Evolutionary conservation across 2,113 vertebrate species (phyloP).

Genomic region (Sigmodon hispidus): DNA sequence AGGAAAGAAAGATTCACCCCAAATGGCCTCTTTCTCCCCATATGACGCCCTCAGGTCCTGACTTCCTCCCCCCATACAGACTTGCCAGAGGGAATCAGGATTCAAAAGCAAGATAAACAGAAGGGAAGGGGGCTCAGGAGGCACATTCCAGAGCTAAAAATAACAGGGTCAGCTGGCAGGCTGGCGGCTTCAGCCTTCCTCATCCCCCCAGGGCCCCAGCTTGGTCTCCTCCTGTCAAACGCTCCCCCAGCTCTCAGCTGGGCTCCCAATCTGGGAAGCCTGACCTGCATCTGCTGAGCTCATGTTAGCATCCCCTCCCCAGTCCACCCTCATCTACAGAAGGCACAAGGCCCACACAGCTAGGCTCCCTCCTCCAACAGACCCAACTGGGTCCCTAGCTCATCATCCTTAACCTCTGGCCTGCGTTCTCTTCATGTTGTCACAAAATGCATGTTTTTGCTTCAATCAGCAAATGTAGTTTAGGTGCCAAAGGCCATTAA

Average conservation of each 20-base stretch:
- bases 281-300: conserved; percentile 51
- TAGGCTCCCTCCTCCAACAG: background rate
- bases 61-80: background rate
- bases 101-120: conserved; percentile 80
- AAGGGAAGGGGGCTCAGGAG: conserved; percentile 58
- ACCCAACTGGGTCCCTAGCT: background rate
- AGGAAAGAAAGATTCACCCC: background rate
- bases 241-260: conserved; percentile 50
- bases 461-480: background rate
- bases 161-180: conserved; percentile 81
- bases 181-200: conserved; percentile 59
- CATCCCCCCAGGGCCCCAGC: background rate
- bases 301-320: conserved; percentile 44
- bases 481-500: background rate
- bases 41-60: background rate
- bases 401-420: background rate
- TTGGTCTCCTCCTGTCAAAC: background rate
- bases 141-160: conserved; percentile 86
- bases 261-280: conserved; percentile 70
- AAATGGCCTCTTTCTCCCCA: background rate
- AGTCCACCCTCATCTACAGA: background rate
- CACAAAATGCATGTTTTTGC: background rate
- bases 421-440: background rate
- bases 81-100: conserved; percentile 21
- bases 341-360: background rate